Percentiles rank a stretch among this genome's conserved stretches.
Conservation (phyloP, 2,113 vertebrate species). For the Paedocypris sp. region DNA sequence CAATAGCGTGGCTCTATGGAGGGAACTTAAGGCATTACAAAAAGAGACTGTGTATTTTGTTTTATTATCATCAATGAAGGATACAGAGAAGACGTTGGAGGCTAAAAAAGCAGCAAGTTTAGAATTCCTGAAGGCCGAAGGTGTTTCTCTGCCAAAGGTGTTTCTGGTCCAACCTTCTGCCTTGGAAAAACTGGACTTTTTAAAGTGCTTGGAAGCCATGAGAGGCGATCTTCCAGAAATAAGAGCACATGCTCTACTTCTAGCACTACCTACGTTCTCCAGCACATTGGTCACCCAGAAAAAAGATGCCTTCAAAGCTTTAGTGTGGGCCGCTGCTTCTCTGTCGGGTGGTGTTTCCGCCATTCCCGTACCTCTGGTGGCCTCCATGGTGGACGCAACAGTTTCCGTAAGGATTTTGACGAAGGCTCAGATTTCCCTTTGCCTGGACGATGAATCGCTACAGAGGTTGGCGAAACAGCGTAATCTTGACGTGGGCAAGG, state of each 20-base stretch:
- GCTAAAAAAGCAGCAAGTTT: slow-evolving; percentile 40
- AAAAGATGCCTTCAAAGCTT: slow-evolving; percentile 53
- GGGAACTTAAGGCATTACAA: slow-evolving; percentile 45
- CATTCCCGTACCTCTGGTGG: slow-evolving; percentile 56
- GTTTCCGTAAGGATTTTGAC: slow-evolving; percentile 49
- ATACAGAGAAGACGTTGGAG: slow-evolving; percentile 43
- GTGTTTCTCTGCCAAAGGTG: slow-evolving; percentile 46
- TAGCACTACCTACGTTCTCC: slow-evolving; percentile 50
- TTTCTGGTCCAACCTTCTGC: slow-evolving; percentile 43
- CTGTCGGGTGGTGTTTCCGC: slow-evolving; percentile 53
- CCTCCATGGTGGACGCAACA: slow-evolving; percentile 56
- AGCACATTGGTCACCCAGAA: slow-evolving; percentile 45
- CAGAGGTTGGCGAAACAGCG: slow-evolving; percentile 44
- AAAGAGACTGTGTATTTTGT: slow-evolving; percentile 47
- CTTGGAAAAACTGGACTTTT: slow-evolving; percentile 52
- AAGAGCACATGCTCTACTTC: slow-evolving; percentile 48
- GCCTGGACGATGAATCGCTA: slow-evolving; percentile 49
- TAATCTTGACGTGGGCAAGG: slow-evolving; percentile 22
- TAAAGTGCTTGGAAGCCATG: slow-evolving; percentile 46
- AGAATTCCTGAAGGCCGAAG: slow-evolving; percentile 43
- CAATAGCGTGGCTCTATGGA: slow-evolving; percentile 42
- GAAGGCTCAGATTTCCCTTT: slow-evolving; percentile 51
- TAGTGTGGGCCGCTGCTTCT: slow-evolving; percentile 57
- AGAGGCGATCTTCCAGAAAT: slow-evolving; percentile 52
- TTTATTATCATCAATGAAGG: slow-evolving; percentile 39